Evolutionary conservation across 2,797 vertebrate genomes (phyloP), one percentile per base, ranked within the genome.

Genomic region (Hephaestus fuliginosus): DNA sequence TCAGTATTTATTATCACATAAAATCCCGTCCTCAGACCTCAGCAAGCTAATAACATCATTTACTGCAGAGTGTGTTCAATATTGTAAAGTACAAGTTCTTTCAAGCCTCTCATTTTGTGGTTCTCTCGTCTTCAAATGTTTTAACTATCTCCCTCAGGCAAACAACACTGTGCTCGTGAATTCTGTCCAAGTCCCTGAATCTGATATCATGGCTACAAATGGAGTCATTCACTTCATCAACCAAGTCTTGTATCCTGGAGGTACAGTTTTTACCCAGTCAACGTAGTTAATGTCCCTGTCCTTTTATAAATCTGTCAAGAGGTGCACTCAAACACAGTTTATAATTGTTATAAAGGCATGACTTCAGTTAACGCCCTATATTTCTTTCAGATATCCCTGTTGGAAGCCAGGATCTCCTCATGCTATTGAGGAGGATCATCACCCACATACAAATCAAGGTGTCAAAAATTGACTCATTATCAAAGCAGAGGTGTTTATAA

Each of bases 401-500:
- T 89, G 98, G 98, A 95, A 98, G 91, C 93, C 96, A 98, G 85
- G 95, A 96, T 49, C 89, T 99, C 17, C 89, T 96, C 36, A 88
- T 84, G 72, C 91, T 99, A 46, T 90, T 99, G 68, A 97, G 85
- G 88, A 97, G 96, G 88, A 58, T 99, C 84, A 96, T 99, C 85
- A 95, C 93, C 73, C 96, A 98, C 89, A 96, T 98, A 64, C 94
- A 97, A 86, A 96, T 99, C 84, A 98, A 97, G 98, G 98, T 99
- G 68, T 56, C 2, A 61, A 63, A 80, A 13, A 43, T 3, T 17
- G 33, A 0, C 17, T 74, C 14, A 3, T 61, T 48, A 41, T 76
- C 30, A 41, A 14, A 74, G 51, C 64, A 60, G 12, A 0, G 13
- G 11, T 28, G 20, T 17, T 55, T 58, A 25, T 48, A 5, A 65